Conservation (phyloP, 64 coral and sea anemone genomes). For the Actinia equina region DNA sequence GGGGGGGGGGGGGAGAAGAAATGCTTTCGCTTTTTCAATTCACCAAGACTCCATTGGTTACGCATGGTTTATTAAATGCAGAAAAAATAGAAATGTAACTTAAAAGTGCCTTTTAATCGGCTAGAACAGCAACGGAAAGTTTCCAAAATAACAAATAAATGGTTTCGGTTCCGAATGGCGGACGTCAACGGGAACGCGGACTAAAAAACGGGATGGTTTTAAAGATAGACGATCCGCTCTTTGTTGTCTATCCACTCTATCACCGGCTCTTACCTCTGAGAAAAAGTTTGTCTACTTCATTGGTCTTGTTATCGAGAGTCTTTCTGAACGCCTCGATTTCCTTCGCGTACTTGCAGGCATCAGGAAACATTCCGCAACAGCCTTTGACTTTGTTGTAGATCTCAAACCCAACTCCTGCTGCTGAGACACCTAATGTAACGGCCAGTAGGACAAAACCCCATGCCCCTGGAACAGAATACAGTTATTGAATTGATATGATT, state of each 20-base stretch:
- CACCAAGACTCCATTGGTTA: too few relatives aligned
- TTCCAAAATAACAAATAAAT: too few relatives aligned
- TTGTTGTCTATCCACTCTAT: background rate
- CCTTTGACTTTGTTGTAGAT: background rate
- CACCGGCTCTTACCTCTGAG: background rate
- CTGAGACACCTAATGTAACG: background rate
- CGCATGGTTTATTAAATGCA: too few relatives aligned
- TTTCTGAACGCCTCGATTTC: background rate
- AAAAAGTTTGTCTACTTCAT: background rate
- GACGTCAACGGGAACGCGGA: too few relatives aligned
- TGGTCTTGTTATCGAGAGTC: background rate
- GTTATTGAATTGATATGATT: too few relatives aligned
- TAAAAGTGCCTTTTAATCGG: too few relatives aligned
- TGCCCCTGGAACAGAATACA: background rate
- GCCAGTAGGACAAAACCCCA: background rate
- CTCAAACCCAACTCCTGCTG: background rate
- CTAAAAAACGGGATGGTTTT: too few relatives aligned
- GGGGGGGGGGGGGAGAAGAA: too few relatives aligned
- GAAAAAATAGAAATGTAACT: too few relatives aligned
- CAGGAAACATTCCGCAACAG: background rate
- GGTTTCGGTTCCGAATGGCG: too few relatives aligned
- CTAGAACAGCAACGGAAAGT: too few relatives aligned
- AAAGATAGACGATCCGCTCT: background rate
- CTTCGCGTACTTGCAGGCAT: background rate
- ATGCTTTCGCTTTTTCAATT: too few relatives aligned